Conservation (phyloP, 2,797 vertebrate genomes). For the Periophthalmus magnuspinnatus region DNA sequence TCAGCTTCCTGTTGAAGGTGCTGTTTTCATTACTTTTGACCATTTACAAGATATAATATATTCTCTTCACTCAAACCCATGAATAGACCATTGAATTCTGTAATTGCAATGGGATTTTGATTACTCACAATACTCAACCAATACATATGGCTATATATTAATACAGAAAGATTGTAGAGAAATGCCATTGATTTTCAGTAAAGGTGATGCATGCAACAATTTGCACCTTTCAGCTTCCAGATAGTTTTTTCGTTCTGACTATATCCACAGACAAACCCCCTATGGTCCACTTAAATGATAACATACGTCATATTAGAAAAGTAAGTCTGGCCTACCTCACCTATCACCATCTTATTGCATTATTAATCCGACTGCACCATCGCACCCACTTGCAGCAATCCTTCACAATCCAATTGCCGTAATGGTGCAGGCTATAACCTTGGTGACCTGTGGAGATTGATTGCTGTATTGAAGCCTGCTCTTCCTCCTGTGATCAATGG, state of each 20-base stretch:
- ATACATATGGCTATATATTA: neutral
- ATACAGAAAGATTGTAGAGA: neutral
- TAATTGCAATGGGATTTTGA: neutral
- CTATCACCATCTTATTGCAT: neutral
- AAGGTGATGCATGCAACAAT: neutral
- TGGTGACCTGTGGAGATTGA: slow-evolving; percentile 46
- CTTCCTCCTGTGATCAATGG: slow-evolving; percentile 48
- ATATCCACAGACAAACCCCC: neutral
- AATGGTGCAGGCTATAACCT: slow-evolving; percentile 29
- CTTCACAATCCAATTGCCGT: slow-evolving; percentile 29
- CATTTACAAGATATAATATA: too few species aligned
- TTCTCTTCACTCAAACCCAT: too few species aligned
- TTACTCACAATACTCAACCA: neutral
- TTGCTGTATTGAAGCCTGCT: slow-evolving; percentile 35
- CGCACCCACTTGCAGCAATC: slow-evolving; percentile 15
- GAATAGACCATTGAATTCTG: neutral
- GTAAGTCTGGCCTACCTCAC: neutral
- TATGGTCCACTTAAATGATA: neutral
- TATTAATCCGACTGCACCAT: slow-evolving; percentile 7
- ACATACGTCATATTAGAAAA: neutral
- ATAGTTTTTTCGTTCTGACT: neutral
- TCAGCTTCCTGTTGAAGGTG: too few species aligned
- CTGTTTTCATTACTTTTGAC: too few species aligned
- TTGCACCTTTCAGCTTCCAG: neutral
- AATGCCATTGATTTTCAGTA: neutral